Percentiles rank a stretch among this genome's conserved stretches.
Evolutionary conservation across 2,888 invertebrate genomes (phyloP).

Genomic region (Pemphredon lugubris): DNA sequence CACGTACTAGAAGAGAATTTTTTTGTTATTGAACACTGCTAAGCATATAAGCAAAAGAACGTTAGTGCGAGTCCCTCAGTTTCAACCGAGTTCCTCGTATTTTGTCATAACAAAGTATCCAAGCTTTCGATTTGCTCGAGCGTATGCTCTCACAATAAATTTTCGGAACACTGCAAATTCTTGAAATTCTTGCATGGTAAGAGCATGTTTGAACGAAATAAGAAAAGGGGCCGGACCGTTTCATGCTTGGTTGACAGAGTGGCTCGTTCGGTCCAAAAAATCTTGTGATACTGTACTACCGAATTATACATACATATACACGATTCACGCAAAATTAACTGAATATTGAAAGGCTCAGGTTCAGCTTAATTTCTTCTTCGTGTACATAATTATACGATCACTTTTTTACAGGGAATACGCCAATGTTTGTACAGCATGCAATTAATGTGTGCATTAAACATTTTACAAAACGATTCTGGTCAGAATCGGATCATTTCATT

Average conservation of each 20-base stretch:
- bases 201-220: conserved; percentile 64
- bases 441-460: conserved; percentile 60
- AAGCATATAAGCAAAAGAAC: conserved; percentile 6
- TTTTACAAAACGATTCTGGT: conserved; percentile 61
- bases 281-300: conserved; percentile 11
- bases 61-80: conserved; percentile 31
- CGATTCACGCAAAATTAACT: conserved; percentile 22
- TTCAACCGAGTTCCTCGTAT: conserved; percentile 19
- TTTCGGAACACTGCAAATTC: no score
- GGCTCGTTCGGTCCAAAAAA: conserved; percentile 37
- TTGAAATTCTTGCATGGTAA: conserved; percentile 68
- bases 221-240: conserved; percentile 38
- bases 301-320: no score
- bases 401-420: conserved; percentile 51
- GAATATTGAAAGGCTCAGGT: conserved; percentile 37
- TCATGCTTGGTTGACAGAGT: conserved; percentile 53
- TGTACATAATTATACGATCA: conserved; percentile 60
- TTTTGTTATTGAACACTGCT: conserved; percentile 21
- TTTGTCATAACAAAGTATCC: no score
- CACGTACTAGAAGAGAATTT: conserved; percentile 43
- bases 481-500: conserved; percentile 53
- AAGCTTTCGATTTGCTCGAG: no score
- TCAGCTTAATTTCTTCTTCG: conserved; percentile 40
- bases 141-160: no score
- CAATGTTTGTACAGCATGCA: conserved; percentile 64